Evolutionary conservation across 1,140 invertebrate genomes (phyloP), one percentile per base, ranked within the genome.

Genomic region (Pogonus chalceus): DNA sequence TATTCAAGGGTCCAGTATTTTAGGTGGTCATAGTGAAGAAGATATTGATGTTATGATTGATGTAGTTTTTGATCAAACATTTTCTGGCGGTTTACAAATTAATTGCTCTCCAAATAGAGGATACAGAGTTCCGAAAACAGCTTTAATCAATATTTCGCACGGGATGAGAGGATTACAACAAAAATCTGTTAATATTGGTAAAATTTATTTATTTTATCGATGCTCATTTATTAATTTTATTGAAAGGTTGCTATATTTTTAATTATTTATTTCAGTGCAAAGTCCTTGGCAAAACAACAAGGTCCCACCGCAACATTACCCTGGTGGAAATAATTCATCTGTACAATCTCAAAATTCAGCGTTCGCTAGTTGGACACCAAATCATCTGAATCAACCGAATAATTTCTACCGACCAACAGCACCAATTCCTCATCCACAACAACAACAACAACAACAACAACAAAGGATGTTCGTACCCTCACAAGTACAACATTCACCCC

Each of bases 21-120:
- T 9, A 9, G 16, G 7, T 20, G 56, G 72, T 2, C 65, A 69
- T 0, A 72, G 72, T 55, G 69, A 68, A 23, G 39, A 73, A 9
- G 70, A 73, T 55, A 60, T 64, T 0, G 76, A 83, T 39, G 72
- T 69, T 0, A 69, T 81, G 24, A 90, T 84, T 65, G 84, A 87
- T 51, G 74, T 91, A 14, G 65, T 92, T 31, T 91, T 91, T 68
- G 89, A 93, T 61, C 72, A 85, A 60, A 67, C 78, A 35, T 91
- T 92, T 70, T 62, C 71, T 50, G 86, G 83, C 9, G 87, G 81
- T 2, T 62, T 87, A 20, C 61, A 65, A 2, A 69, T 84, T 37
- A 75, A 76, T 50, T 73, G 78, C 51, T 78, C 72, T 0, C 55
- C 69, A 20, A 63, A 64, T 35, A 67, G 78, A 47, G 66, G 76